Evolutionary conservation across 2,113 vertebrate genomes (phyloP), one percentile per base, ranked within the genome.

Genomic region (Corydoras maculifer): DNA sequence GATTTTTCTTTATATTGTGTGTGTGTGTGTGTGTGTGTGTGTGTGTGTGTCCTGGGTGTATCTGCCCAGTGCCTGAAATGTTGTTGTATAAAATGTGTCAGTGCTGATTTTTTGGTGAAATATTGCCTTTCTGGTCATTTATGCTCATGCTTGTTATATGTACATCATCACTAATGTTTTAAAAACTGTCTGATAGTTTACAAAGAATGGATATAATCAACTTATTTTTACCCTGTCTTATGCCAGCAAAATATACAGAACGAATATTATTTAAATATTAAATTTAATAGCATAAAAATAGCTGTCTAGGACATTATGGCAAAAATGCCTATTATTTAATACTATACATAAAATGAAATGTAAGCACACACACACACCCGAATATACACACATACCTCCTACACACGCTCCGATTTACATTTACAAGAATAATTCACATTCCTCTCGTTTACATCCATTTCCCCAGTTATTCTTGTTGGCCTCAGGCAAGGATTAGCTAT

Each of bases 131-230:
- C 49, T 50, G 49, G 7, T 50, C 11, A 50, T 50, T 50, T 50
- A 50, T 50, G 7, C 7, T 50, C 11, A 50, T 7, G 49, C 49
- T 11, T 50, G 49, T 8, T 50, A 8, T 50, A 7, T 50, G 49
- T 11, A 50, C 49, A 50, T 25, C 18, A 25, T 43, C 7, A 43
- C 86, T 84, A 81, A 81, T 84, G 84, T 80, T 82, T 80, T 73
- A 75, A 81, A 82, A 58, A 0, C 78, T 55, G 78, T 75, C 78
- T 82, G 81, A 84, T 85, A 86, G 83, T 43, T 86, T 82, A 86
- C 77, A 74, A 77, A 84, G 81, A 85, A 84, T 82, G 70, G 72
- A 77, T 81, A 70, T 86, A 89, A 86, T 87, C 87, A 81, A 82
- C 69, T 84, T 79, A 86, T 87, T 84, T 87, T 78, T 77, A 83